Evolutionary conservation across 2,888 invertebrate genomes (phyloP), one percentile per base, ranked within the genome.

Genomic region (Caenorhabditis doughertyi): DNA sequence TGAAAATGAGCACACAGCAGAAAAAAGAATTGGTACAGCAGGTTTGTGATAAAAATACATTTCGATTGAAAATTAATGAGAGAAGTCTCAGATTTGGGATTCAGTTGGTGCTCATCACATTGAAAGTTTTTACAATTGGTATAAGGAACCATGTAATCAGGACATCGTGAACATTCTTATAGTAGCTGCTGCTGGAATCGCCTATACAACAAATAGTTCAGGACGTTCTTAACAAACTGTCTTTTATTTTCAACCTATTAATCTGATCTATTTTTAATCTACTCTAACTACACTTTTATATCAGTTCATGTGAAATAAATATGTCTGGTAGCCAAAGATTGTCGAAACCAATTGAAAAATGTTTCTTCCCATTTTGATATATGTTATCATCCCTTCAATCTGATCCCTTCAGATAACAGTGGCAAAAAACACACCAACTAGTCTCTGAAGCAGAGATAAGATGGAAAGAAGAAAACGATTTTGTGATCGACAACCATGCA

Each of bases 401-500:
- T 67, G 21, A 27, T 29, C 49, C 25, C 29, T 1, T 44, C 44
- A 51, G 13, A 21, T n/a, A 39, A 51, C 51, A 27, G 35, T 25
- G 21, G 32, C n/a, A 53, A 51, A 72, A 62, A 39, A 39, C 42
- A 62, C 56, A 49, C 56, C 74, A 74, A 42, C 39, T 39, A 39
- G 29, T 53, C 27, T 68, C 29, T 42, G 5, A 3, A 9, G 47
- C 23, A 25, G 29, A 47, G 62, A 51, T 21, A 47, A 56, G 42
- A 39, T 60, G 77, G n/a, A 77, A 65, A 13, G 16, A 23, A 16
- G 35, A 18, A 51, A 51, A 51, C 35, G 4, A 35, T 77, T 77
- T 51, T 53, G 49, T 60, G 60, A 76, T 76, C 68, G 68, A 53
- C 77, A 58, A 60, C 58, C 58, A 70, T 65, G 60, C 77, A 77